Evolutionary conservation across 1,140 invertebrate genomes (phyloP), one percentile per base, ranked within the genome.

Genomic region (Drosophila seguyi): DNA sequence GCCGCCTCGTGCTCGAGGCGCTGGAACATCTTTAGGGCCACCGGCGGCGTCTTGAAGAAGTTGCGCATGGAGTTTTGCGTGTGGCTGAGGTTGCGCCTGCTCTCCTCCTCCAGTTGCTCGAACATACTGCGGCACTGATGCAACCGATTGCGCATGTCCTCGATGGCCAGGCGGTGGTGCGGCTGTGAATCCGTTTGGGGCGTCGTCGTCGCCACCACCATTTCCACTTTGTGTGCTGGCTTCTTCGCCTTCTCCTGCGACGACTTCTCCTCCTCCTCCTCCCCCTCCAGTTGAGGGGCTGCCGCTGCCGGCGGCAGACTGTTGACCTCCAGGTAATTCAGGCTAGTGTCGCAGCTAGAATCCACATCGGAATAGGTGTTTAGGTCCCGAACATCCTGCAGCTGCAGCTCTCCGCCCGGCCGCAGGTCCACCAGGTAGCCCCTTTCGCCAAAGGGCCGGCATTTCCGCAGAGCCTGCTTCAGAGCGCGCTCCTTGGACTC

Each of bases 301-400:
- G 27, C 16, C 1, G 44, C 11, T 11, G 48, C 6, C 8, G 65
- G 11, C 3, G 42, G 38, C 8, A 55, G n/a, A 38, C 36, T 68
- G 57, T 93, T 92, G 0, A 83, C 74, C 36, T 93, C 92, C 16
- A 83, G 85, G 50, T 92, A 93, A 42, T 93, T 92, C 1, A 93
- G 44, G 47, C 92, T 93, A 0, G 88, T 93, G 45, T 93, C 92
- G 57, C 92, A 93, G 47, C 92, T 93, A 10, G 92, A 92, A 56
- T 93, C 92, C 44, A 92, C 91, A 58, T 93, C 92, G 7, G 92
- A 92, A 38, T 91, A 92, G 56, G 88, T 92, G n/a, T 92, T 91
- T 11, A 93, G 31, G 39, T 93, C 92, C 0, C 83, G 81, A 0
- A 93, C 92, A 80, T 92, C 88, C 50, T 92, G 79, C 22, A 93